phyloP scores from a whole-genome alignment of 2,888 invertebrate species.

The Dolomedes plantarius region DNA sequence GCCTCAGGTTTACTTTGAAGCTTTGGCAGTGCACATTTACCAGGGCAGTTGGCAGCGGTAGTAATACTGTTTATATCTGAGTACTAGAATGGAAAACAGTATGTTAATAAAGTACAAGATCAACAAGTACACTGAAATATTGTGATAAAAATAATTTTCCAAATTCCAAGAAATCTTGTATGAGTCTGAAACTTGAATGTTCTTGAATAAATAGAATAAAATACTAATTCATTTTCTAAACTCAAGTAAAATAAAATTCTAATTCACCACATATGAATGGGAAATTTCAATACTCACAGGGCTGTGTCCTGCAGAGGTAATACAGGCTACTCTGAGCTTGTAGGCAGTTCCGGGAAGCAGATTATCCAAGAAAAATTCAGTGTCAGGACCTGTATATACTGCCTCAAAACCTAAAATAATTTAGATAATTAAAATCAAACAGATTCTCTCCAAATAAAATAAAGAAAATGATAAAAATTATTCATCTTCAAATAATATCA shows the following conservation, averaged over 20 bases:
- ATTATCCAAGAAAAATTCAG: constrained; percentile 88
- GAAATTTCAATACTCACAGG: constrained; percentile 79
- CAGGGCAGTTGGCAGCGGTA: constrained; percentile 87
- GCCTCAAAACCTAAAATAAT: constrained; percentile 82
- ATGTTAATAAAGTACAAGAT: neutral
- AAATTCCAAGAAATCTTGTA: too few relatives aligned
- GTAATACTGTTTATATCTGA: constrained; percentile 86
- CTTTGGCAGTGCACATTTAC: constrained; percentile 83
- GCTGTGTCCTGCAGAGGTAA: constrained; percentile 85
- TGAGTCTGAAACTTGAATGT: too few relatives aligned
- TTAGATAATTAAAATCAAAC: too few relatives aligned
- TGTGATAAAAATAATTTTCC: too few relatives aligned
- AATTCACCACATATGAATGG: too few relatives aligned
- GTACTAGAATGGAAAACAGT: constrained; percentile 78
- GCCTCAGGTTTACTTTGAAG: constrained; percentile 84
- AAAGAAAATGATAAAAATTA: too few relatives aligned
- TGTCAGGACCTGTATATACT: constrained; percentile 85
- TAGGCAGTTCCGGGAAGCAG: constrained; percentile 88
- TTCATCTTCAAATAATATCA: neutral
- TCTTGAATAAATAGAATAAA: too few relatives aligned
- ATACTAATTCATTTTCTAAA: too few relatives aligned
- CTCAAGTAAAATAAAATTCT: too few relatives aligned
- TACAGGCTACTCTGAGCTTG: constrained; percentile 85
- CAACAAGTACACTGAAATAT: too few relatives aligned
- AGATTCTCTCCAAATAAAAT: too few relatives aligned